Evolutionary conservation across 2,797 vertebrate genomes (phyloP), one percentile per base, ranked within the genome.

Genomic region (Diglossa cyanea): DNA sequence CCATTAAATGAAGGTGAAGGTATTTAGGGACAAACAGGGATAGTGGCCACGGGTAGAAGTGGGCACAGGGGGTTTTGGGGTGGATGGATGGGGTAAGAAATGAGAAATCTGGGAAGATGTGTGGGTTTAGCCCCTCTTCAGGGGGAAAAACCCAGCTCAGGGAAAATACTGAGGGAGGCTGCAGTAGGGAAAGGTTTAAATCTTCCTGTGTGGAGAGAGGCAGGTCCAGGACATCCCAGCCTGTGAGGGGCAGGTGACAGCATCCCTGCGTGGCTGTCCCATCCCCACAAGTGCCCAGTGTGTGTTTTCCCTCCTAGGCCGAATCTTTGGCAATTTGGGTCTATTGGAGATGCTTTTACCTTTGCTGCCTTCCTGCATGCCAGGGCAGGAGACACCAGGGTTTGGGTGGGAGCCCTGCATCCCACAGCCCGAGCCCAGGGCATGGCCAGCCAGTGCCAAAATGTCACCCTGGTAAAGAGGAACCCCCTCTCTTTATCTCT

Each of bases 141-240:
- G 0, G 28, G 47, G 51, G 7, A 15, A n/a, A 75, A 60, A 1
- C n/a, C 10, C 50, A 87, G 26, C 17, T 45, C 5, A 23, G 33
- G 48, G 67, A 60, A 51, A 79, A 55, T 21, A 24, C 5, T 3
- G 12, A 67, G 39, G 17, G 61, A 47, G 33, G 26, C 37, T 81
- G 61, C 7, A 28, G 7, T 0, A 7, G n/a, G 74, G n/a, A 35
- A 61, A 75, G 18, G n/a, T 19, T 76, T 67, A 33, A 68, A 51
- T 26, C 26, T 55, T 62, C 7, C 25, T 65, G 12, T 0, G 0
- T n/a, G 67, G 58, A 71, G 86, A 72, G 68, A n/a, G 5, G 37
- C 48, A 63, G 57, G 23, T 25, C 11, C 3, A 17, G 82, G 26
- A 15, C 53, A 16, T 54, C 4, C 2, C 3, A 0, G 37, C 7